Evolutionary conservation across 2,888 invertebrate species (phyloP).

Genomic region (Pasiphila rectangulata): DNA sequence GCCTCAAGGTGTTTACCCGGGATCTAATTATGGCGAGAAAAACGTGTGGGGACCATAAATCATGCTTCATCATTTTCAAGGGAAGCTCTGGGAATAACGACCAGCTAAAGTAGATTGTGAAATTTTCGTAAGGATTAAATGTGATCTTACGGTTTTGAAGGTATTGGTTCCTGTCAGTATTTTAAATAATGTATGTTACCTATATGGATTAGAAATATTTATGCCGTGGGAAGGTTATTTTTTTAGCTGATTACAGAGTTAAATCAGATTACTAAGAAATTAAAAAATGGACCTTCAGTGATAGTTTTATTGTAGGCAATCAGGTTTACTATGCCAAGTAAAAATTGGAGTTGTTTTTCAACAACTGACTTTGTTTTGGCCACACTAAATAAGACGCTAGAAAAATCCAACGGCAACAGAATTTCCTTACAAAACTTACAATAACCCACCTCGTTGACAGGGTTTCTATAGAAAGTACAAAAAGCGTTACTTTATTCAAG

Average conservation of each 20-base stretch:
- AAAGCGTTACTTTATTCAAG: conserved; percentile 6
- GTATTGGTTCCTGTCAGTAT: no score
- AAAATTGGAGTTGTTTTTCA: neutral
- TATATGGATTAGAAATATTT: no score
- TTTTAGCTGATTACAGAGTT: no score
- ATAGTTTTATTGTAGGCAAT: no score
- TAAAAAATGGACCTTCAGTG: no score
- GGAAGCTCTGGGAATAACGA: conserved; percentile 34
- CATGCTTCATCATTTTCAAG: conserved; percentile 57
- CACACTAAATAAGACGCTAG: no score
- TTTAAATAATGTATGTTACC: no score
- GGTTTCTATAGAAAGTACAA: neutral
- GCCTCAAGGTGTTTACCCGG: conserved; percentile 52
- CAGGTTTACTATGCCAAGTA: no score
- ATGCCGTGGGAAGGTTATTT: no score
- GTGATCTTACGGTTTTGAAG: neutral
- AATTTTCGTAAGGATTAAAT: neutral
- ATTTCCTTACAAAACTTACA: neutral
- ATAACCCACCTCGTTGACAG: conserved; percentile 5
- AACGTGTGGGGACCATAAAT: conserved; percentile 54
- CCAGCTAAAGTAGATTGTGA: conserved; percentile 21
- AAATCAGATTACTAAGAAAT: no score
- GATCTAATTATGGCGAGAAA: conserved; percentile 52
- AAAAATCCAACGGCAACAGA: neutral
- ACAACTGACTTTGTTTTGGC: neutral